Evolutionary conservation across 1,140 invertebrate species (phyloP).

Genomic region (Penaeus vannamei): DNA sequence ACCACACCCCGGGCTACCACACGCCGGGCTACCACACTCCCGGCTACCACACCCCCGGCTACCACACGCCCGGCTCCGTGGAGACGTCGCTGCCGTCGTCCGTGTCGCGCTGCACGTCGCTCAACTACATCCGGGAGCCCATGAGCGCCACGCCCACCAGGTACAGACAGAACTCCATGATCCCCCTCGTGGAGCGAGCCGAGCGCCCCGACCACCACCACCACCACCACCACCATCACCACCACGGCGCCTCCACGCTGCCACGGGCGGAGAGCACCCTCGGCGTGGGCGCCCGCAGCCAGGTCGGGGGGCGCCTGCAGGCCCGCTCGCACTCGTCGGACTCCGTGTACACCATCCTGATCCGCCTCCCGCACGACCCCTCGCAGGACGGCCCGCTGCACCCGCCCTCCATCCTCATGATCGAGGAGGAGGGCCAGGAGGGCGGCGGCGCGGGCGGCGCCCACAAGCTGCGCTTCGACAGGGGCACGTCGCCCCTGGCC

Average conservation of each 20-base stretch:
- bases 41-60: conserved; percentile 65
- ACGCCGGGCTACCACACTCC: conserved; percentile 53
- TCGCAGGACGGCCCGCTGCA: conserved; percentile 69
- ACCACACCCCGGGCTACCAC: not conserved
- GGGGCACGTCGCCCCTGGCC: conserved; percentile 63
- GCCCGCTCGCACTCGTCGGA: conserved; percentile 71
- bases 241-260: conserved; percentile 64
- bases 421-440: conserved; percentile 73
- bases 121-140: conserved; percentile 85
- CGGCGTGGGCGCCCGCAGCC: conserved; percentile 63
- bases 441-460: conserved; percentile 35
- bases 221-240: conserved; percentile 70
- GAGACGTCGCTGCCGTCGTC: conserved; percentile 84
- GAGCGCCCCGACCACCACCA: conserved; percentile 70
- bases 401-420: conserved; percentile 87
- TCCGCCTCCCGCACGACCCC: conserved; percentile 80
- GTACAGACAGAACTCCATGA: conserved; percentile 68
- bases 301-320: conserved; percentile 71
- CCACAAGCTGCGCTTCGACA: conserved; percentile 54
- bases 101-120: conserved; percentile 86
- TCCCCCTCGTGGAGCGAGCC: conserved; percentile 72
- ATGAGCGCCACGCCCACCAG: conserved; percentile 73
- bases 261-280: conserved; percentile 64
- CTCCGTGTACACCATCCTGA: conserved; percentile 90
- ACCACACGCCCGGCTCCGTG: conserved; percentile 83